These are phyloP conservation scores for Jordanella pulchra DNA, from an alignment of 2,797 vertebrate species.

Conservation along the genomic window DNA sequence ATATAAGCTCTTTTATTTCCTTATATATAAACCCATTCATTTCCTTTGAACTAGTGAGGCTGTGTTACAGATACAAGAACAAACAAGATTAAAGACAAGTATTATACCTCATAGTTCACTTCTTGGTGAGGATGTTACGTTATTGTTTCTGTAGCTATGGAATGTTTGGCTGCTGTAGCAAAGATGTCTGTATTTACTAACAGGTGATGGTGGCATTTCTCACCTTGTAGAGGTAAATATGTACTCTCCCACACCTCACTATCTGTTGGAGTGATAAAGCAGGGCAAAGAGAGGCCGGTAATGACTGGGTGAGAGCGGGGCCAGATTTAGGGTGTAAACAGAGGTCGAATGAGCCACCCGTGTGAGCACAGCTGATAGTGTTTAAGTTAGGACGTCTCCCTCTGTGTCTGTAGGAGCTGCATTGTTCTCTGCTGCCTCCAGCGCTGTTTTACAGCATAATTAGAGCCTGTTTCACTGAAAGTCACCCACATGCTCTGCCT, in stretches of 20 bases:
- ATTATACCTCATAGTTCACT: background rate
- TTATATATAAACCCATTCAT: no score
- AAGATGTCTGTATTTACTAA: conserved; percentile 66
- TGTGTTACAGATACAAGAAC: no score
- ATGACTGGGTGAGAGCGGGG: conserved; percentile 44
- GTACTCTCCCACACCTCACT: conserved; percentile 64
- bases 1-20: no score
- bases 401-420: conserved; percentile 66
- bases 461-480: conserved; percentile 74
- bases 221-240: conserved; percentile 73
- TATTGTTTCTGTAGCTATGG: background rate
- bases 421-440: conserved; percentile 73
- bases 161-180: conserved; percentile 44
- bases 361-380: conserved; percentile 87
- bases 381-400: conserved; percentile 73
- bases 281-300: conserved; percentile 37
- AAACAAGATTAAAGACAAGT: background rate
- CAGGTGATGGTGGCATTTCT: conserved; percentile 70
- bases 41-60: no score
- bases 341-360: conserved; percentile 72
- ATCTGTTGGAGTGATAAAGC: conserved; percentile 50
- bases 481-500: conserved; percentile 44
- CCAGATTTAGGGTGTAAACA: conserved; percentile 64
- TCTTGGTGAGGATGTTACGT: background rate
- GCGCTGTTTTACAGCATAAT: conserved; percentile 75